A percentile compares a stretch with the other conserved stretches of the same genome.
Conservation (phyloP, 2,888 invertebrate species). For the Metalampra italica region DNA sequence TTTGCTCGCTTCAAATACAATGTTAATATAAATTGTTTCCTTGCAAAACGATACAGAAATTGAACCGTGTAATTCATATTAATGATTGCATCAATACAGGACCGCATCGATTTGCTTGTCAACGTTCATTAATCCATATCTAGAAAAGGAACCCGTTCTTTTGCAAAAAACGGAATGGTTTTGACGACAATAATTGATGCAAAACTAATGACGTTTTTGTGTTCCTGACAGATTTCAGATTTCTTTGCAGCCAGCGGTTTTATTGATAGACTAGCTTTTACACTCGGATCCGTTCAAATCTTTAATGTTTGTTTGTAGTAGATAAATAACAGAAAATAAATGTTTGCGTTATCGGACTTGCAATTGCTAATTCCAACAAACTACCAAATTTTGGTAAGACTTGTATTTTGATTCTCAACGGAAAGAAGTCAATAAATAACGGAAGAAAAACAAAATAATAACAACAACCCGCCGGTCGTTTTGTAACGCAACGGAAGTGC, state of each 20-base stretch:
- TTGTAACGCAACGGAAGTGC: conserved; percentile 13
- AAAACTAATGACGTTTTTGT: conserved; percentile 21
- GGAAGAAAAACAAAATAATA: conserved; percentile 4
- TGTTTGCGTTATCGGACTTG: no score
- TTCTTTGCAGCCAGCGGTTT: background rate
- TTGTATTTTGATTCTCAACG: no score
- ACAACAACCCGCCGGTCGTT: background rate
- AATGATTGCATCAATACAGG: conserved; percentile 51
- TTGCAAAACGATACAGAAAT: conserved; percentile 28
- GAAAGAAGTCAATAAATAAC: conserved; percentile 17
- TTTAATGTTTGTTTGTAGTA: no score
- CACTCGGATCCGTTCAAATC: no score
- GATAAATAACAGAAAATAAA: no score
- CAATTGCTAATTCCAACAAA: no score
- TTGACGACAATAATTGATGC: conserved; percentile 28
- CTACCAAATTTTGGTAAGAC: no score
- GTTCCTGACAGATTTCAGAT: conserved; percentile 6
- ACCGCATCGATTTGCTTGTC: conserved; percentile 27
- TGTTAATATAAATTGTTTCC: no score
- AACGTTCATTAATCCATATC: conserved; percentile 41
- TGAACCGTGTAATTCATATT: conserved; percentile 66
- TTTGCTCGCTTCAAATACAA: no score
- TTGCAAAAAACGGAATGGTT: conserved; percentile 17
- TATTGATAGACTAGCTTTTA: background rate
- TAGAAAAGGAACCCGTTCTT: conserved; percentile 24